These are phyloP conservation scores for Cerceris rybyensis DNA, from an alignment of 2,888 invertebrate species.

Conservation along the genomic window DNA sequence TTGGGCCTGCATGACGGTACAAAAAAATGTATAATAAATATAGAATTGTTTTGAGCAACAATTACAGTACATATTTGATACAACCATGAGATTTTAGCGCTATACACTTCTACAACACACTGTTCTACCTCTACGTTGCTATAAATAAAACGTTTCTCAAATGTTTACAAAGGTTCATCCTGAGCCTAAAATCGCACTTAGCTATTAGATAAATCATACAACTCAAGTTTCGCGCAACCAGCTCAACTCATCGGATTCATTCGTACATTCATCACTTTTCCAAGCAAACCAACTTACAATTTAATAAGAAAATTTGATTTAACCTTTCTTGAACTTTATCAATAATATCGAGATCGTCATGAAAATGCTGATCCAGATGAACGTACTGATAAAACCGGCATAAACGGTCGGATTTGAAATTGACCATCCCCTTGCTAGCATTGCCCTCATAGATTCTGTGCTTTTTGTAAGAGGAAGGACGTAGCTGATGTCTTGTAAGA, in stretches of 20 bases:
- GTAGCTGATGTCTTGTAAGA: constrained; percentile 88
- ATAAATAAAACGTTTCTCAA: neutral
- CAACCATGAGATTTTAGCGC: constrained; percentile 2
- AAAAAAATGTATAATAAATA: constrained; percentile 32
- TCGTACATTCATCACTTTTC: neutral
- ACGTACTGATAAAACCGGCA: constrained; percentile 90
- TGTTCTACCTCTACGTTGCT: neutral
- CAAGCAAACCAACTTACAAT: neutral
- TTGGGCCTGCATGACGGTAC: neutral
- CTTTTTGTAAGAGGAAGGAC: constrained; percentile 93
- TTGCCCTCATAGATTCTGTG: constrained; percentile 93
- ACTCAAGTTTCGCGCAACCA: too few relatives aligned
- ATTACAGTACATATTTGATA: constrained; percentile 8
- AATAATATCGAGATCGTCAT: constrained; percentile 88
- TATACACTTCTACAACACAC: neutral
- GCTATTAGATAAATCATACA: too few relatives aligned
- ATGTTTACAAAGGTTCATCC: neutral
- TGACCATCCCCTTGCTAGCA: constrained; percentile 92
- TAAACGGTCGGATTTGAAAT: constrained; percentile 89
- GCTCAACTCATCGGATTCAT: neutral
- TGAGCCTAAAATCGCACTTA: neutral
- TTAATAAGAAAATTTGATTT: constrained; percentile 57
- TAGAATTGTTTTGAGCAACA: constrained; percentile 47
- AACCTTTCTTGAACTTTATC: constrained; percentile 93
- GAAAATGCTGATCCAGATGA: constrained; percentile 91